A percentile compares a stretch with the other conserved stretches of the same genome.
Evolutionary conservation across 1,140 invertebrate species (phyloP).

Genomic region (Drosophila pseudoananassae): DNA sequence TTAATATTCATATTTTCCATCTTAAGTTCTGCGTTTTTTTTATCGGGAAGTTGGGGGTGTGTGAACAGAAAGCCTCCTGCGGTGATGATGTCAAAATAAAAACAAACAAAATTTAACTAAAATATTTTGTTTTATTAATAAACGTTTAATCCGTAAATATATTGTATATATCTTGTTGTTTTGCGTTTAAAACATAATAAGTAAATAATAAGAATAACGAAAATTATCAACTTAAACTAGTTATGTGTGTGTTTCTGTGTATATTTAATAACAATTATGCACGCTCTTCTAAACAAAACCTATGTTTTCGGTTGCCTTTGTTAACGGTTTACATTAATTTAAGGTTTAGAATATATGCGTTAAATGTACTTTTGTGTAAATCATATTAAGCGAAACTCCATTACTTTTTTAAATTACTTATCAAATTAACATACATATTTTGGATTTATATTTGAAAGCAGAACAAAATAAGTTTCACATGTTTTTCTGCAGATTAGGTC

Average conservation of each 20-base stretch:
- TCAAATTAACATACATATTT: constrained; percentile 51
- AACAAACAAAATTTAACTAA: constrained; percentile 69
- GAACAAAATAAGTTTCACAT: constrained; percentile 47
- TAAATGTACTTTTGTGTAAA: constrained; percentile 38
- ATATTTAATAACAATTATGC: constrained; percentile 77
- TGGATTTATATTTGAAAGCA: constrained; percentile 42
- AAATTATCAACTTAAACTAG: constrained; percentile 75
- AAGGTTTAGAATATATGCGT: constrained; percentile 43
- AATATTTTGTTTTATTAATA: constrained; percentile 77
- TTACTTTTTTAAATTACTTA: constrained; percentile 52
- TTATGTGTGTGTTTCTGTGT: constrained; percentile 57
- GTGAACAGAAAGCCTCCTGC: constrained; percentile 5
- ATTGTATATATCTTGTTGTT: constrained; percentile 60
- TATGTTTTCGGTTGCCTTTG: constrained; percentile 22
- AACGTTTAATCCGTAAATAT: constrained; percentile 77
- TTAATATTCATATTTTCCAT: constrained; percentile 50
- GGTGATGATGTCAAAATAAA: constrained; percentile 15
- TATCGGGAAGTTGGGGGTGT: constrained; percentile 19
- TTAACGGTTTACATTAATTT: constrained; percentile 51
- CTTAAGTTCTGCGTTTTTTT: constrained; percentile 16
- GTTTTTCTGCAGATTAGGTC: constrained; percentile 40
- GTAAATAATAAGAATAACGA: constrained; percentile 79
- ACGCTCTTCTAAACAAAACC: constrained; percentile 67
- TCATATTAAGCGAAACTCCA: constrained; percentile 48
- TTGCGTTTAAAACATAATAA: constrained; percentile 79